Evolutionary conservation across 2,888 invertebrate species (phyloP), one percentile per base, ranked within the genome.

Genomic region (Habrosyne pyritoides): DNA sequence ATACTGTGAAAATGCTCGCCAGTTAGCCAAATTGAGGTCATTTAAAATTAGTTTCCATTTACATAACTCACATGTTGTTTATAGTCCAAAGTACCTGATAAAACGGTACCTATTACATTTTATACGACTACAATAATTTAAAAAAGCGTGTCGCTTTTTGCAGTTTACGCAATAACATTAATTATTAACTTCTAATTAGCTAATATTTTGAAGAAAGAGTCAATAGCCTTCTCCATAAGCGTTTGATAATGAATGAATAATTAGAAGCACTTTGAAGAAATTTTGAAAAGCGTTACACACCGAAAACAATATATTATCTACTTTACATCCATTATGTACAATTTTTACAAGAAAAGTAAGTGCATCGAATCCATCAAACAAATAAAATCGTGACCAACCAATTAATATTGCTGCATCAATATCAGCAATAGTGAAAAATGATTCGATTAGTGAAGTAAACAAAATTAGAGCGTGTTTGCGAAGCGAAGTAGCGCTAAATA

Each of bases 391-490:
- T 73, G 63, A 66, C 63, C 59, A 59, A 60, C 65, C 48, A 62
- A 60, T 57, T 54, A 61, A 21, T 57, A 64, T 59, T 58, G 53
- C 59, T 53, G 53, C 56, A 67, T 67, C 66, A 67, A 63, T 66
- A 67, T 69, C 53, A 66, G 67, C 65, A 67, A 67, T 30, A 78
- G 76, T 70, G 69, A 64, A 73, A 69, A 79, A 75, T 81, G 78
- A 80, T 83, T 83, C 73, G 77, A 84, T 89, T 87, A 87, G 84
- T 83, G 71, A 68, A 76, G 73, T 76, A 80, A 83, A 85, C 79
- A 79, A 75, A 85, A 86, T 88, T 84, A 88, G 82, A 79, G 61
- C 63, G 63, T 67, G 77, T 77, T 77, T 72, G 71, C 73, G 69
- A 77, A 81, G 81, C 80, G 64, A 69, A 79, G 71, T 69, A 79